Evolutionary conservation across 2,888 invertebrate genomes (phyloP), one percentile per base, ranked within the genome.

Genomic region (Epinotia demarniana): DNA sequence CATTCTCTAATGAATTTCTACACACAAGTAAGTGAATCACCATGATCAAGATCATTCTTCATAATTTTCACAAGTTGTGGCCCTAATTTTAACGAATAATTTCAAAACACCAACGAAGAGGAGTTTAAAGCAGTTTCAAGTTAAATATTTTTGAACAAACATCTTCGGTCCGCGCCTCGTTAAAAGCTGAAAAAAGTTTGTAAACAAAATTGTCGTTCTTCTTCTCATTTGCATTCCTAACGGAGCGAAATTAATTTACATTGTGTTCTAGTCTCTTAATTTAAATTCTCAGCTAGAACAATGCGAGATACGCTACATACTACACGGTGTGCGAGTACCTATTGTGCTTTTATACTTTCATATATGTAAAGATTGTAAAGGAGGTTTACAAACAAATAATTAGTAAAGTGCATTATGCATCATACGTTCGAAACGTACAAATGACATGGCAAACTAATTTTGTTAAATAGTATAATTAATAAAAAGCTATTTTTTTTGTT

Each of bases 171-270:
- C 39, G 61, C 12, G 53, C 23, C 8, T 63, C 49, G 53, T 8
- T 67, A 46, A 49, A 60, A 67, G 66, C 46, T 69, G 11, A 43
- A 67, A 73, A 61, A 67, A 61, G 61, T 73, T 67, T 72, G 19
- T 46, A 18, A 58, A 67, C 58, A 66, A 72, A 66, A 67, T 61
- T 69, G 16, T 27, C 55, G 43, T 43, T 62, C 60, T 53, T 67
- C 61, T 11, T 23, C 39, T n/a, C 61, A 73, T 73, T 73, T 67
- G 55, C 67, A 73, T 67, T 53, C 53, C 67, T 67, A 73, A 68
- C 67, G 43, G 53, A 62, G 67, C 39, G 53, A 61, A 60, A 73
- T 73, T 73, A 73, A 73, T 73, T 68, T 27, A 53, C 61, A 46
- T 43, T 60, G 69, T 60, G 69, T 46, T 46, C 60, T 60, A 60